These are phyloP conservation scores for Pedetes capensis DNA, from an alignment of 2,113 vertebrate genomes.

Conservation along the genomic window DNA sequence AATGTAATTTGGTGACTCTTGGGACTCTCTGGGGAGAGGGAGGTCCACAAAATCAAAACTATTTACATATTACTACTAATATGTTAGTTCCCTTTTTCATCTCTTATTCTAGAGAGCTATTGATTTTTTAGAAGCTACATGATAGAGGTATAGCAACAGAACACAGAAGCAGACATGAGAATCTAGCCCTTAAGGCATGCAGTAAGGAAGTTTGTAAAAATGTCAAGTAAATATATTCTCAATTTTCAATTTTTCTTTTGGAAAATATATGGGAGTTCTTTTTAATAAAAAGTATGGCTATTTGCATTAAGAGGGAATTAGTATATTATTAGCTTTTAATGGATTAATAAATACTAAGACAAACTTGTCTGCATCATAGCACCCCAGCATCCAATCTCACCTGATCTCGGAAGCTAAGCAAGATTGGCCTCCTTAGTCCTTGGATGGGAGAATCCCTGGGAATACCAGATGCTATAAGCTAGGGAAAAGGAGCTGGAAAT, in stretches of 20 bases:
- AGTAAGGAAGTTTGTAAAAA: not conserved
- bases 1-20: not conserved
- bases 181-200: not conserved
- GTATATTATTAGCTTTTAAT: not conserved
- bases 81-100: not conserved
- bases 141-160: not conserved
- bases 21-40: not conserved
- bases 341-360: slow-evolving; percentile 9
- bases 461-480: too few relatives aligned
- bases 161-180: not conserved
- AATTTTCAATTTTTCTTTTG: not conserved
- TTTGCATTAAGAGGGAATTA: not conserved
- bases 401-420: too few relatives aligned
- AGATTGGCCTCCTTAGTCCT: too few relatives aligned
- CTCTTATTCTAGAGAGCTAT: not conserved
- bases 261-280: not conserved
- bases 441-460: too few relatives aligned
- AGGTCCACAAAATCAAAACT: not conserved
- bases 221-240: not conserved
- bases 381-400: too few relatives aligned
- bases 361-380: too few relatives aligned
- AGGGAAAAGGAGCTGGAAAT: too few relatives aligned
- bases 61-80: not conserved
- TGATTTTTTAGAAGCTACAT: not conserved
- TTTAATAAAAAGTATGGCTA: not conserved